Base-by-base conservation (phyloP, 2,888 invertebrate genomes). In the Nipponacmea schrenckii region DNA sequence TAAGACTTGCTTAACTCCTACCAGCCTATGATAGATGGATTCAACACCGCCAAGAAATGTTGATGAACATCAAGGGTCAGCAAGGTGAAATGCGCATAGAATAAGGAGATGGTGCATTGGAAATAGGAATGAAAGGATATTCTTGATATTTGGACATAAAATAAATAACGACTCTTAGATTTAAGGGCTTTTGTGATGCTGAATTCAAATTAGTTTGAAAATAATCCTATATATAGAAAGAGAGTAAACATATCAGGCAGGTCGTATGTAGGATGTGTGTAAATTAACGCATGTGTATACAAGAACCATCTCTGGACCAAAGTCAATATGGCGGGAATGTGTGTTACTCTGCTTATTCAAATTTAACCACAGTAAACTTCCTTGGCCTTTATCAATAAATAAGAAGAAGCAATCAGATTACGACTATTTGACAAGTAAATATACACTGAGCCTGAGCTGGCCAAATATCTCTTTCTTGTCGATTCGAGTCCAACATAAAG, bases 341-440 rank as follows among this genome's bases (percentile, higher is more conserved):
- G 46, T 63, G 62, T 63, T 69, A 62, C 63, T n/a, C 44, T 63
- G 44, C 62, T 63, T 48, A 46, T 44, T 69, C 68, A 63, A 44
- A 69, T 48, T 69, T 69, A 69, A 63, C 68, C 15, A 69, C 46
- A 27, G 62, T 63, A 69, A 69, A 69, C 68, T 63, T 63, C 39
- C 44, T 44, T 46, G 63, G 68, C 68, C 68, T 69, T 63, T 63
- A 63, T 46, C 62, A 56, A 69, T 66, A 65, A 70, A 66, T 66
- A 70, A 50, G 66, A 66, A 70, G 65, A 62, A 66, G 44, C 65
- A 62, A 70, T 70, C 66, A 70, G 70, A 70, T 66, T 70, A 65
- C 65, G 24, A 44, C 24, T 70, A 64, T 70, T 70, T 70, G 65
- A 20, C 15, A 50, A 39, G 70, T 70, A 64, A 70, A 70, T 44